Evolutionary conservation across 2,797 vertebrate genomes (phyloP), one percentile per base, ranked within the genome.

Genomic region (Prunella strophiata): DNA sequence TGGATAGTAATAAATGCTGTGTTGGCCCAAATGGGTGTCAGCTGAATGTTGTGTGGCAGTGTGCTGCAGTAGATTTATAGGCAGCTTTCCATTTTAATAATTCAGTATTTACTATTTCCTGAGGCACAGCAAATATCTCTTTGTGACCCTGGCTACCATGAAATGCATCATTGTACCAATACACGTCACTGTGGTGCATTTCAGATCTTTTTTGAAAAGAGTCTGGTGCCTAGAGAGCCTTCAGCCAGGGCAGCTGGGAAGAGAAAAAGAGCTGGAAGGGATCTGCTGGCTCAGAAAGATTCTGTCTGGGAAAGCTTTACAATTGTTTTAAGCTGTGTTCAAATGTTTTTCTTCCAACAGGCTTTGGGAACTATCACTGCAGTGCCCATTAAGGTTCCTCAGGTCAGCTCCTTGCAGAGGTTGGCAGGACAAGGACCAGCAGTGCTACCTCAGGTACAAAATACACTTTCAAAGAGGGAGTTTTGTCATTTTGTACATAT

Each of bases 391-490:
- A 99, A 99, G 95, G 99, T 99, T 98, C 99, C 99, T 99, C 99
- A 99, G 98, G 98, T 99, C 98, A 99, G 99, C 98, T 99, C 99
- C 91, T 98, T 99, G 98, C 99, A 99, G 98, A 98, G 99, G 97
- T 98, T 99, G 98, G 98, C 99, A 90, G 99, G 99, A 98, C 99
- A 99, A 98, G 98, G 98, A 97, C 98, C 98, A 96, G 98, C 98
- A 91, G 98, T 99, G 98, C 98, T 99, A 99, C 99, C 99, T 99
- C 99, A 99, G 99, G 99, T 99, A 98, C 92, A 79, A 75, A 84
- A 48, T 20, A 38, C 12, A 22, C 3, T 76, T 93, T 83, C 36
- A 38, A 58, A 30, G 17, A 0, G 19, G 17, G 3, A 1, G 5
- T 77, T 90, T 23, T 81, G 54, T 68, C 9, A 23, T 86, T 83